These are phyloP conservation scores for Amphibalanus amphitrite DNA, from an alignment of 1,140 invertebrate species.

Conservation along the genomic window DNA sequence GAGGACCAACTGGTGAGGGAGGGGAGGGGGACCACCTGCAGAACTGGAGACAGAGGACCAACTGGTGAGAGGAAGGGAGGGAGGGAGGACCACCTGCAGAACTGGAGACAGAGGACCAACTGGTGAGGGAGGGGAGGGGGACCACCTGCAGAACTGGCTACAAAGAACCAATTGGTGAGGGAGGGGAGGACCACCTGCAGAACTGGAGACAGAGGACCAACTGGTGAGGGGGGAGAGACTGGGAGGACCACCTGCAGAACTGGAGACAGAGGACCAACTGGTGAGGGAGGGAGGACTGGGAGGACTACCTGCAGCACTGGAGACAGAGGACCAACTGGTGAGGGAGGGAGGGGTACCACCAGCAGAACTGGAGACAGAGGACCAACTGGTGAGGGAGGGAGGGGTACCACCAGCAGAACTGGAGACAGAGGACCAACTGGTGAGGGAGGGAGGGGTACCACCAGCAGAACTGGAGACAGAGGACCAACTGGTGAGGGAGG, in stretches of 20 bases:
- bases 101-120: constrained; percentile 14
- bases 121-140: too few species aligned
- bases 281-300: constrained; percentile 33
- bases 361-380: too few species aligned
- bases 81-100: constrained; percentile 30
- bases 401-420: too few species aligned
- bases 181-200: constrained; percentile 31
- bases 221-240: not conserved
- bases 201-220: not conserved
- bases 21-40: not conserved
- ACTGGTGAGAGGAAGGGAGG: not conserved
- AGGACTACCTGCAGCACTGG: constrained; percentile 28
- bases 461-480: constrained; percentile 19
- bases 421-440: too few species aligned
- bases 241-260: constrained; percentile 25
- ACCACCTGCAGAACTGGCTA: too few species aligned
- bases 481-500: not conserved
- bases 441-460: too few species aligned
- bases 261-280: constrained; percentile 36
- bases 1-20: constrained; percentile 26
- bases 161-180: too few species aligned
- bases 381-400: too few species aligned
- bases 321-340: not conserved
- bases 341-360: too few species aligned
- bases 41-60: not conserved